These are phyloP conservation scores for Laterallus jamaicensis DNA, from an alignment of 2,113 vertebrate species.

Conservation along the genomic window DNA sequence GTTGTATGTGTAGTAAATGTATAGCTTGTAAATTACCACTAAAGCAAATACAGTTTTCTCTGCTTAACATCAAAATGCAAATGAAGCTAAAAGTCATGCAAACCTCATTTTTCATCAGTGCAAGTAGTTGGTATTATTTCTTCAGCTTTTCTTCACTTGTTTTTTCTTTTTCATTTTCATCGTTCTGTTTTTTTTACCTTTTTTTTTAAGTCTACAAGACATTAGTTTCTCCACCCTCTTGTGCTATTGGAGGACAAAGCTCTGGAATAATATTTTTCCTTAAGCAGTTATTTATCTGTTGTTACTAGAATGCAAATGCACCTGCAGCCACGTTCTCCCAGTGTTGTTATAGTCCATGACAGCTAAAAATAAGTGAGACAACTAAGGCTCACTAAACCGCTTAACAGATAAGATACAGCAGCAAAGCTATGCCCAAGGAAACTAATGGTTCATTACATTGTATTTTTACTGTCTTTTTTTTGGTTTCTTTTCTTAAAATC, in stretches of 20 bases:
- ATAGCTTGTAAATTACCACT: background rate
- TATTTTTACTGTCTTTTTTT: background rate
- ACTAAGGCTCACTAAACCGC: constrained; percentile 54
- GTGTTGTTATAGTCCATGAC: background rate
- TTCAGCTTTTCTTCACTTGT: background rate
- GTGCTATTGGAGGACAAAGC: background rate
- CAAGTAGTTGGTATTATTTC: background rate
- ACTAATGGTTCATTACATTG: background rate
- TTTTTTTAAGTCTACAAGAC: background rate
- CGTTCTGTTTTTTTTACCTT: background rate
- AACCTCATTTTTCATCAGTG: background rate
- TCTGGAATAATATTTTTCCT: background rate
- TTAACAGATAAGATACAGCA: constrained; percentile 56
- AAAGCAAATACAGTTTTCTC: background rate
- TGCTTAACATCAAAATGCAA: background rate
- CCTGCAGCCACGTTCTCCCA: background rate
- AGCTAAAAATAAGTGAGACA: constrained; percentile 62
- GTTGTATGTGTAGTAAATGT: background rate
- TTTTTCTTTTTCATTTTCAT: background rate
- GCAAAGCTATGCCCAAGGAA: background rate
- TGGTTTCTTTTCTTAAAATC: background rate
- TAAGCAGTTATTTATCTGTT: background rate
- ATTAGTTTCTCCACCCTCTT: background rate
- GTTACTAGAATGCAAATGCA: background rate
- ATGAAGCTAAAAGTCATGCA: background rate